A percentile compares a stretch with the other conserved stretches of the same genome.
Evolutionary conservation across 2,888 invertebrate species (phyloP).

Genomic region (Philhelius pedissequus): DNA sequence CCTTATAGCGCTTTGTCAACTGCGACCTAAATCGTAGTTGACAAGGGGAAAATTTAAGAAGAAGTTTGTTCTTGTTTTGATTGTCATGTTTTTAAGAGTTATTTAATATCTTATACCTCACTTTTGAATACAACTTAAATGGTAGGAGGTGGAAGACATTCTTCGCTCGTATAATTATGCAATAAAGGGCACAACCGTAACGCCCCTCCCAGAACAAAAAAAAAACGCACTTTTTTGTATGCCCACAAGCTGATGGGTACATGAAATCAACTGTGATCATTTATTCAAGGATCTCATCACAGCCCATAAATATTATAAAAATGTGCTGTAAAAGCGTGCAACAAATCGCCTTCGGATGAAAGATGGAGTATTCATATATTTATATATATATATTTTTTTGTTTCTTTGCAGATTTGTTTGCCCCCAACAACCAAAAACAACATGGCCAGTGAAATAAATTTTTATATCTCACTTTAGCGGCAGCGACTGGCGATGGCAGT

Average conservation of each 20-base stretch:
- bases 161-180: not conserved
- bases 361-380: too few relatives aligned
- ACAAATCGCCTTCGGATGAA: slow-evolving; percentile 56
- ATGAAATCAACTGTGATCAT: slow-evolving; percentile 20
- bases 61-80: not conserved
- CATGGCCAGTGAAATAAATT: slow-evolving; percentile 47
- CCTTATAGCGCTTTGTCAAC: too few relatives aligned
- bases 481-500: slow-evolving; percentile 2
- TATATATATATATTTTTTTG: not conserved
- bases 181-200: slow-evolving; percentile 26
- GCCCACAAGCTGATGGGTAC: slow-evolving; percentile 2
- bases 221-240: slow-evolving; percentile 12
- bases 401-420: not conserved
- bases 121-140: not conserved
- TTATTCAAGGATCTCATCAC: slow-evolving; percentile 53
- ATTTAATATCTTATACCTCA: not conserved
- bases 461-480: slow-evolving; percentile 65
- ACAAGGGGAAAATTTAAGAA: too few relatives aligned
- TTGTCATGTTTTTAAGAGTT: not conserved
- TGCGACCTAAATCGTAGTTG: too few relatives aligned
- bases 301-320: slow-evolving; percentile 65
- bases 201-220: slow-evolving; percentile 5
- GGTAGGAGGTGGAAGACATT: not conserved
- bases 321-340: slow-evolving; percentile 64
- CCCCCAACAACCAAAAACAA: slow-evolving; percentile 1